Base-by-base conservation (phyloP, 2,888 invertebrate genomes). In the Lasioglossum pauxillum region DNA sequence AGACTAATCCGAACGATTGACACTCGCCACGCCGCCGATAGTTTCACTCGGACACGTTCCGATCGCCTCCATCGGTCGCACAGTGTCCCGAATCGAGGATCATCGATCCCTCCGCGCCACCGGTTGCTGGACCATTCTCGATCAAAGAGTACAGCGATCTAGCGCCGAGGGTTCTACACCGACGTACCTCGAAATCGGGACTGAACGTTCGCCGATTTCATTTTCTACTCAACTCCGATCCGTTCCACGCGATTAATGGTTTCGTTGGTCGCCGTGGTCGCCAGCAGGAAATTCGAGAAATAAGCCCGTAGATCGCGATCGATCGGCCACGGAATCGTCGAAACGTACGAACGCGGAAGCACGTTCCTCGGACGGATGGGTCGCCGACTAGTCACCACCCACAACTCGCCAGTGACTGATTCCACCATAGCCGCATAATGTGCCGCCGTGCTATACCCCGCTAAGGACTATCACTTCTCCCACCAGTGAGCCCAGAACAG, bases 391-490 rank as follows among this genome's bases (percentile, higher is more conserved):
- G 93, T 94, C 94, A 93, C 94, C 94, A 94, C 93, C 94, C 94
- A 94, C 94, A 94, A 94, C 94, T 94, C 93, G 93, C 93, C 92
- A 94, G 93, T 94, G 94, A 95, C 95, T 95, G 95, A 94, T 95
- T 94, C 93, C 93, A 93, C 93, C 94, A 93, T 93, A 93, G 93
- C 92, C 90, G 92, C 93, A 93, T 94, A 93, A 93, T 94, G 93
- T 94, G 91, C 93, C 91, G 91, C 92, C 88, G 92, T 92, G 92
- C 92, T 93, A 91, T 92, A 90, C 93, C 92, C 90, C 91, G 92
- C 91, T 92, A 92, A 93, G 93, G 94, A 94, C 94, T 94, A 94
- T 95, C 94, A 94, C 94, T 94, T 94, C 95, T 94, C 94, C 95
- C 94, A 94, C 94, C 94, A 92, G 92, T 90, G 90, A 89, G 87